Percentiles rank a stretch among this genome's conserved stretches.
Evolutionary conservation across 2,797 vertebrate genomes (phyloP).

Genomic region (Eulemur rubriventer): DNA sequence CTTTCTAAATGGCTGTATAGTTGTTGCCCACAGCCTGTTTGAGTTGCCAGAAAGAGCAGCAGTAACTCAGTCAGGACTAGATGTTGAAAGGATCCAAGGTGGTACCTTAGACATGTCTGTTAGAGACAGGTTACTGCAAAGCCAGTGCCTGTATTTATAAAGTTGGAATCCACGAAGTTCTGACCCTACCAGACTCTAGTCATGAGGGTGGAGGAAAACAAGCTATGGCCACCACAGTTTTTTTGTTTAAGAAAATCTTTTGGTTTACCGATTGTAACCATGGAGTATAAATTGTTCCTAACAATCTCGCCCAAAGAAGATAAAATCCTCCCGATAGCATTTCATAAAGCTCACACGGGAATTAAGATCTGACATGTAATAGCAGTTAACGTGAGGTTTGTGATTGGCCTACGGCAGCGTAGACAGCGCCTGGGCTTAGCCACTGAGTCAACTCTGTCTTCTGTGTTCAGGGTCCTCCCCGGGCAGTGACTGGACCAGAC

Average conservation of each 20-base stretch:
- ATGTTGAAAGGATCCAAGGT: background rate
- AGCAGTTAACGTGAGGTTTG: background rate
- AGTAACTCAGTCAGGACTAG: background rate
- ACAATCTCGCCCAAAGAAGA: background rate
- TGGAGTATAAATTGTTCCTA: background rate
- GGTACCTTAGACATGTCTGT: background rate
- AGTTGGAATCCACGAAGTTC: background rate
- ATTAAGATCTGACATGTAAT: no score
- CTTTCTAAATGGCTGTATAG: fast-evolving
- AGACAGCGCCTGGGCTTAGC: fast-evolving
- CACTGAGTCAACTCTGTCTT: fast-evolving
- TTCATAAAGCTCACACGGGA: background rate
- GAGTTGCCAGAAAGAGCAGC: background rate
- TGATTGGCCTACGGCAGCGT: fast-evolving
- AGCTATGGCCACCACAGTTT: fast-evolving
- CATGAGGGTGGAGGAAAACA: background rate
- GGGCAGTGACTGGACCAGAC: no score
- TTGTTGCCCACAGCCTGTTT: background rate
- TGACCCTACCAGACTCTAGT: background rate
- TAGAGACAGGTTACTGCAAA: background rate
- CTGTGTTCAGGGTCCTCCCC: no score
- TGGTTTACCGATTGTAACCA: background rate
- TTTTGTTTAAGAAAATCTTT: background rate
- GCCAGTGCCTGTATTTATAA: background rate
- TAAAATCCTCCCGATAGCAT: background rate